phyloP scores from a whole-genome alignment of 2,888 invertebrate species.

The Sphaerophoria rueppellii region DNA sequence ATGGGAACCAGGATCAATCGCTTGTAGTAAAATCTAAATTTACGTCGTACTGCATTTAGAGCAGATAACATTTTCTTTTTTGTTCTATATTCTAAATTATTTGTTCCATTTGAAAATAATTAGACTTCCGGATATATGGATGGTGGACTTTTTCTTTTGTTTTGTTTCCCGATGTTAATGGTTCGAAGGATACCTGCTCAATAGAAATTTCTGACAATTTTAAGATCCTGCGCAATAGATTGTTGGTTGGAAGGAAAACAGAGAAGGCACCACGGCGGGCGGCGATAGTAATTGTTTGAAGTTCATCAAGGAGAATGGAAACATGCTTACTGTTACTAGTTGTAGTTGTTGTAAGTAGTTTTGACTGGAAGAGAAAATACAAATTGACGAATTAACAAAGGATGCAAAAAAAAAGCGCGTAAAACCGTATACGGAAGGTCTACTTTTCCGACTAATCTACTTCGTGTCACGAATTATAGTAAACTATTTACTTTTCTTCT shows the following conservation, averaged over 20 bases:
- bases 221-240: conserved; percentile 51
- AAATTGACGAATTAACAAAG: too few relatives aligned
- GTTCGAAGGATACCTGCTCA: conserved; percentile 3
- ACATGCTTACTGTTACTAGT: too few relatives aligned
- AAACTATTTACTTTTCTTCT: not conserved
- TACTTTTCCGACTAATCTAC: not conserved
- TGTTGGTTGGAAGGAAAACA: too few relatives aligned
- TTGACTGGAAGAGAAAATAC: too few relatives aligned
- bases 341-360: too few relatives aligned
- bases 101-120: conserved; percentile 46
- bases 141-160: conserved; percentile 35
- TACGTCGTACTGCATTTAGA: conserved; percentile 77
- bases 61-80: conserved; percentile 77
- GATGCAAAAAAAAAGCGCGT: too few relatives aligned
- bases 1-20: conserved; percentile 77
- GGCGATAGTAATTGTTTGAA: too few relatives aligned
- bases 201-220: conserved; percentile 25
- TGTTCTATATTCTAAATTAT: conserved; percentile 30
- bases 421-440: too few relatives aligned
- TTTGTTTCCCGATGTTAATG: conserved; percentile 51
- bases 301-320: too few relatives aligned
- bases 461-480: not conserved
- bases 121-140: not conserved
- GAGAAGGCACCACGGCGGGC: too few relatives aligned
- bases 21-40: conserved; percentile 79